Base-by-base conservation (phyloP, 2,888 invertebrate genomes). In the Ennomos fuscantarius region DNA sequence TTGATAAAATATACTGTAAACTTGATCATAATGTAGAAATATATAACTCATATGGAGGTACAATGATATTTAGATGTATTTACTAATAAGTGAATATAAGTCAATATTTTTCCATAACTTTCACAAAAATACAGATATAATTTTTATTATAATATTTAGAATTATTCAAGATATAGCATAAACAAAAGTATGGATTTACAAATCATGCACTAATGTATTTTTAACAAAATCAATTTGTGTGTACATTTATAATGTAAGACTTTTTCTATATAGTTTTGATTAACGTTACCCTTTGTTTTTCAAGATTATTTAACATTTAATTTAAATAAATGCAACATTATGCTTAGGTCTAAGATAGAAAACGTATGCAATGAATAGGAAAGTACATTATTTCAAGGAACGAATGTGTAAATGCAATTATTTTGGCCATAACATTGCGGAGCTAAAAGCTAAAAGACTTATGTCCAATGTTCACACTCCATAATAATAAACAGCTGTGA, bases 371-470 rank as follows among this genome's bases (percentile, higher is more conserved):
- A 74, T 68, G 68, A 79, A 69, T 73, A 74, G 74, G 73, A 72
- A 77, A 57, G 63, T 73, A 48, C 44, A 70, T 59, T 64, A 76
- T 75, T 69, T 59, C 55, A 74, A 85, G 86, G 85, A 86, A 85
- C 84, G 85, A 86, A 85, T 83, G 78, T 76, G 77, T 81, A 83
- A 85, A 85, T 86, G 84, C 84, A 79, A 24, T 73, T 72, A 69
- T 39, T 71, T 76, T 74, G 78, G 76, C 76, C 79, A 74, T 74
- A 69, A 68, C 58, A 68, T 61, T 61, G 52, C 24, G 24, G 24
- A 24, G 24, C 24, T 24, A 24, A 40, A 61, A 61, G 54, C 55
- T 57, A 62, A 61, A 66, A 60, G 57, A 24, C 24, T 2, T 24
- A 24, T 6, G 24, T 24, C 24, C 47, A 46, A 42, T 62, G 62